Evolutionary conservation across 2,888 invertebrate species (phyloP), one percentile per base, ranked within the genome.

Genomic region (Ephialtes manifestator): DNA sequence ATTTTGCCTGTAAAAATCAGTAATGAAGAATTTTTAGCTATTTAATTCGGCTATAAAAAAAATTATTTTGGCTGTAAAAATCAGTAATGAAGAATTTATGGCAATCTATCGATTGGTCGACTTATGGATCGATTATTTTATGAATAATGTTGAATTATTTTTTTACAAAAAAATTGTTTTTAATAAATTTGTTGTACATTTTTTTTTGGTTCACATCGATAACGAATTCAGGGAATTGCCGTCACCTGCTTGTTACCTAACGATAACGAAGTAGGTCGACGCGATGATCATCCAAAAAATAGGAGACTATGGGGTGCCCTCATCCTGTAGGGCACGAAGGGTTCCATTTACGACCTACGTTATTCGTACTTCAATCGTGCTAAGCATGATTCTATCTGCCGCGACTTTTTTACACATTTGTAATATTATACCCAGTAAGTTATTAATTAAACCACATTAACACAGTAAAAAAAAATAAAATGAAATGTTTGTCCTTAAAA

Each of bases 401-500:
- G 93, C 93, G 39, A 91, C 91, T 13, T 92, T 93, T 90, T 92
- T 93, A 78, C 93, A 93, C 86, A 86, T 93, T 87, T 93, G 92
- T 85, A 92, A 93, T 91, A 91, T 92, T 84, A 90, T 89, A 82
- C 93, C 93, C 60, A 92, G 93, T 93, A 92, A 93, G 93, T 93
- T 86, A 35, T 60, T 43, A 15, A 68, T 15, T 28, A 20, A 7
- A 1, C 35, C 1, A 58, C n/a, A 39, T 8, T 39, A 4, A 39
- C 35, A 39, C 35, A 39, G 35, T 39, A 39, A 5, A 39, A 1
- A 5, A 5, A 4, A 39, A n/a, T n/a, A 39, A 39, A 39, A 7
- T 39, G 35, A 7, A 39, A 7, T 39, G 4, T 39, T 4, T 39
- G 35, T 4, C 7, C 8, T 7, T 39, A 39, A 39, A 4, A n/a